Percentiles rank a stretch among this genome's conserved stretches.
phyloP scores from a whole-genome alignment of 2,888 invertebrate genomes.

The Standfussiana lucernea region DNA sequence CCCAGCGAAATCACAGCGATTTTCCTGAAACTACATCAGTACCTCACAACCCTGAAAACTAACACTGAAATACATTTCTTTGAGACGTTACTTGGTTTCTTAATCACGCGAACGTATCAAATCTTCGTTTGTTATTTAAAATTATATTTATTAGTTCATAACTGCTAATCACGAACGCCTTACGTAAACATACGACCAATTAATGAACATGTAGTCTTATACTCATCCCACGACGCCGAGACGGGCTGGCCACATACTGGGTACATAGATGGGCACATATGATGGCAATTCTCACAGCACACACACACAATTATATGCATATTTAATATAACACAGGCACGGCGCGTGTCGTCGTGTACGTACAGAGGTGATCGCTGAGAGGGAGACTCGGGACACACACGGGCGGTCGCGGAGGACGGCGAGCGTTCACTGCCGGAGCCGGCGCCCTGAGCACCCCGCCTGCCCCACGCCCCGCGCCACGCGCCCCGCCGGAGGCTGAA shows the following conservation, averaged over 20 bases:
- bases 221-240: conserved; percentile 58
- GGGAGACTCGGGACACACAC: conserved; percentile 59
- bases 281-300: conserved; percentile 77
- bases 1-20: conserved; percentile 18
- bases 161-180: conserved; percentile 63
- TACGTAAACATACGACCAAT: conserved; percentile 66
- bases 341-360: conserved; percentile 67
- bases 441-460: conserved; percentile 72
- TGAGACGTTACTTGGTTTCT: conserved; percentile 68
- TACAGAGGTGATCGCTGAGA: conserved; percentile 59
- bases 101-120: conserved; percentile 70
- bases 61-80: conserved; percentile 59
- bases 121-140: conserved; percentile 65
- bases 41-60: conserved; percentile 52
- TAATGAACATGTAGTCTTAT: conserved; percentile 58
- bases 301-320: conserved; percentile 69
- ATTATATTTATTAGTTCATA: conserved; percentile 67
- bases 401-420: conserved; percentile 69
- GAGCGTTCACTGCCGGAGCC: conserved; percentile 82
- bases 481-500: conserved; percentile 70
- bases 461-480: conserved; percentile 55
- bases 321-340: conserved; percentile 72
- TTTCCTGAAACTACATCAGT: conserved; percentile 29
- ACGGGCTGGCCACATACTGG: conserved; percentile 30
- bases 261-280: conserved; percentile 55